phyloP scores from a whole-genome alignment of 2,113 vertebrate species.

The Oncorhynchus mykiss region DNA sequence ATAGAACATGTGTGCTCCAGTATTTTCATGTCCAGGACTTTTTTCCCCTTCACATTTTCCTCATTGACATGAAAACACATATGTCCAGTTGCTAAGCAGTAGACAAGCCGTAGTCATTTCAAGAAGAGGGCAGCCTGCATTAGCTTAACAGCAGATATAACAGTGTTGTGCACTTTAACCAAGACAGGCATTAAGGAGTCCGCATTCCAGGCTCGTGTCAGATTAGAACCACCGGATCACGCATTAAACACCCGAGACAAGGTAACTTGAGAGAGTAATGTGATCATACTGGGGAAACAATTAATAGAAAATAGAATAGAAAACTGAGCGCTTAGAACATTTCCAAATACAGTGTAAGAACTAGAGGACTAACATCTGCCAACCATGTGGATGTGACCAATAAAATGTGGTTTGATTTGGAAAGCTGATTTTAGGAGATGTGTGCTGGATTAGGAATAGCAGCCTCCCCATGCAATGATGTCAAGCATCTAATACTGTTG shows the following conservation, averaged over 20 bases:
- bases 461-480: too few relatives aligned
- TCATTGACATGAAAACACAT: conserved; percentile 80
- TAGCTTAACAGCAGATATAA: conserved; percentile 72
- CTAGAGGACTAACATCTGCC: not conserved
- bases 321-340: too few relatives aligned
- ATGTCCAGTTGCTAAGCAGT: conserved; percentile 59
- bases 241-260: conserved; percentile 20
- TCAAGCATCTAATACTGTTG: too few relatives aligned
- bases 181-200: conserved; percentile 15
- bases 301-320: not conserved
- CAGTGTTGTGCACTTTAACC: conserved; percentile 69
- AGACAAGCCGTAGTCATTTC: conserved; percentile 59
- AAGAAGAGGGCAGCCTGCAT: conserved; percentile 62
- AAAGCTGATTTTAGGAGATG: not conserved
- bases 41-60: conserved; percentile 42
- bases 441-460: too few relatives aligned
- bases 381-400: too few relatives aligned
- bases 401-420: too few relatives aligned
- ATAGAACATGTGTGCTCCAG: conserved; percentile 63
- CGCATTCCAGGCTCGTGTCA: conserved; percentile 19
- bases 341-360: not conserved
- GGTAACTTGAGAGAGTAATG: conserved; percentile 1
- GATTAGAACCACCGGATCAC: conserved; percentile 75
- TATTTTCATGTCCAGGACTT: conserved; percentile 81
- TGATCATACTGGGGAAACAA: not conserved